Evolutionary conservation across 2,888 invertebrate genomes (phyloP).

Genomic region (Tolmerus cingulatus): DNA sequence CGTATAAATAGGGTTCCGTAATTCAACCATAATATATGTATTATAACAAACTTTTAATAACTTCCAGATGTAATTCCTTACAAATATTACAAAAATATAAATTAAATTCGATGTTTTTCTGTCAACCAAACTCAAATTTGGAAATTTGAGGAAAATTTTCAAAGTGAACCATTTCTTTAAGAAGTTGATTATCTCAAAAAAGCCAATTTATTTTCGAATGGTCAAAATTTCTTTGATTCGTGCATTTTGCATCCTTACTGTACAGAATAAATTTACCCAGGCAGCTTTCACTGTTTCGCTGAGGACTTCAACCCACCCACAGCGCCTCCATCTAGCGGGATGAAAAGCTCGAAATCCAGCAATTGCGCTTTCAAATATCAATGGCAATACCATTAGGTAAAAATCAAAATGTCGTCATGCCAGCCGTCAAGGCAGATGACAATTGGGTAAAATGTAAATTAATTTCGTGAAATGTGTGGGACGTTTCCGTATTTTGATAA

Average conservation of each 20-base stretch:
- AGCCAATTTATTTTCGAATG: too few relatives aligned
- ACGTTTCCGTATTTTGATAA: constrained; percentile 8
- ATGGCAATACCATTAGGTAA: background rate
- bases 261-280: background rate
- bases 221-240: too few relatives aligned
- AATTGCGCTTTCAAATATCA: background rate
- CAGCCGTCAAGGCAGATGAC: constrained; percentile 51
- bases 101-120: too few relatives aligned
- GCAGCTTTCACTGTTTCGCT: background rate
- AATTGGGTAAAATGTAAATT: constrained; percentile 45
- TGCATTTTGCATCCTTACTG: background rate
- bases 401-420: constrained; percentile 53
- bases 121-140: too few relatives aligned
- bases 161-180: too few relatives aligned
- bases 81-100: too few relatives aligned
- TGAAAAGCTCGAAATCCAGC: background rate
- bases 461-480: constrained; percentile 26
- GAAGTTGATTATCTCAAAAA: too few relatives aligned
- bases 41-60: too few relatives aligned
- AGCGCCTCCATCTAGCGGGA: background rate
- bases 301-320: background rate
- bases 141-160: too few relatives aligned
- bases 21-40: too few relatives aligned
- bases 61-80: too few relatives aligned
- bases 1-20: too few relatives aligned